phyloP scores from a whole-genome alignment of 2,113 vertebrate genomes.

The Microcebus ravelobensis region DNA sequence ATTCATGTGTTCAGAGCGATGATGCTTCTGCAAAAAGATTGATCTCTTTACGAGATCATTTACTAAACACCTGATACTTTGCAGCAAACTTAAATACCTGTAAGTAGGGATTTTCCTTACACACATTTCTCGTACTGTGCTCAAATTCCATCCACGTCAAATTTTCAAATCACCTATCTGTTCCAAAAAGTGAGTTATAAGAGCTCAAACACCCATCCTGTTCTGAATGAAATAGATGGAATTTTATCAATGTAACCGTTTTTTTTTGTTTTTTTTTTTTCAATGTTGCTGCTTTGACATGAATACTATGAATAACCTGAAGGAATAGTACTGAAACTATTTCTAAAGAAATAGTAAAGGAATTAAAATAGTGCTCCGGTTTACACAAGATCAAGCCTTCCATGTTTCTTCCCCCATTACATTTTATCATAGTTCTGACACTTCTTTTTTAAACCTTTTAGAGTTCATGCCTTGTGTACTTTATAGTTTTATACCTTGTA shows the following conservation, averaged over 20 bases:
- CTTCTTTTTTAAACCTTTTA: neutral
- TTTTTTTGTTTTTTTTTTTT: neutral
- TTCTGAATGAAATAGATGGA: neutral
- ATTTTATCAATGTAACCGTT: neutral
- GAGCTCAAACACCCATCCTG: neutral
- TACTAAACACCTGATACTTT: conserved; percentile 32
- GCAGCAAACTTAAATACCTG: neutral
- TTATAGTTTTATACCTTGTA: conserved; percentile 35
- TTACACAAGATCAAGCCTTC: neutral
- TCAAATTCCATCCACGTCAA: conserved; percentile 6
- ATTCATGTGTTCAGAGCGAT: neutral
- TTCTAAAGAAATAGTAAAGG: neutral
- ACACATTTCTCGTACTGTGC: neutral
- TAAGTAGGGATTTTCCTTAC: neutral
- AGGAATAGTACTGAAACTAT: neutral
- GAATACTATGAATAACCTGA: neutral
- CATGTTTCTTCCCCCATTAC: neutral
- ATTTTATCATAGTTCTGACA: neutral
- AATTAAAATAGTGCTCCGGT: neutral
- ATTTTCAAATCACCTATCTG: neutral
- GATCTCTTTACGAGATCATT: conserved; percentile 38
- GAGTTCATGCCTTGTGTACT: conserved; percentile 17
- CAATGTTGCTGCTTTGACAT: neutral
- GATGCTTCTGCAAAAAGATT: neutral
- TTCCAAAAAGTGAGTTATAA: neutral